Percentiles rank a stretch among this genome's conserved stretches.
These are phyloP conservation scores for Eudyptes chrysolophus DNA, from an alignment of 2,113 vertebrate species.

Conservation along the genomic window DNA sequence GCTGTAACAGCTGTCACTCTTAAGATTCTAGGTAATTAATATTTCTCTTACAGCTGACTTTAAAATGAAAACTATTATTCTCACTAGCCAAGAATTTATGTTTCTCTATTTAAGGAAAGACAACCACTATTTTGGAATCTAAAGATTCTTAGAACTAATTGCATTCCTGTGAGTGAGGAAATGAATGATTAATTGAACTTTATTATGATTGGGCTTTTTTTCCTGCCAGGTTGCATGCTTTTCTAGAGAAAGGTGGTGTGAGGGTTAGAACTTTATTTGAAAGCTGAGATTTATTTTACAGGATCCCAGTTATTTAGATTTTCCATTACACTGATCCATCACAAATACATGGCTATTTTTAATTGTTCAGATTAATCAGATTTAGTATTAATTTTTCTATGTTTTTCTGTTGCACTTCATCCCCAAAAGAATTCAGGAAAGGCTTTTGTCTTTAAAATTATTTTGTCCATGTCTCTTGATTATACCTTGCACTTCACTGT, in stretches of 20 bases:
- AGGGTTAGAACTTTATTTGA: background rate
- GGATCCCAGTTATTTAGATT: background rate
- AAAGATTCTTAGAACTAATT: background rate
- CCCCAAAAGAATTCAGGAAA: background rate
- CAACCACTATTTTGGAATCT: background rate
- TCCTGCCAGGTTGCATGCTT: background rate
- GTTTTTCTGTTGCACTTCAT: background rate
- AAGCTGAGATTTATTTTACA: background rate
- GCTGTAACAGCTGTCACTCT: background rate
- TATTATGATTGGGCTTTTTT: background rate
- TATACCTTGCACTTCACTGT: background rate
- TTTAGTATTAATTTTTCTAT: background rate
- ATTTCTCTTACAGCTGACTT: background rate
- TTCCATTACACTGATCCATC: background rate
- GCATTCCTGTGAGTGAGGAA: background rate
- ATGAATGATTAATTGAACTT: background rate
- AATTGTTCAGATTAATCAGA: background rate
- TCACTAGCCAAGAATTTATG: background rate
- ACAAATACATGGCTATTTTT: background rate
- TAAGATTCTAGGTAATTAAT: background rate
- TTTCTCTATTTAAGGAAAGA: background rate
- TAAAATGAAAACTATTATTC: background rate
- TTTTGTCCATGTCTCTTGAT: background rate
- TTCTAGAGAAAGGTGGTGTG: background rate
- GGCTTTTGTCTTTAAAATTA: background rate